Evolutionary conservation across 2,113 vertebrate genomes (phyloP).

Genomic region (Dicaeum eximium): DNA sequence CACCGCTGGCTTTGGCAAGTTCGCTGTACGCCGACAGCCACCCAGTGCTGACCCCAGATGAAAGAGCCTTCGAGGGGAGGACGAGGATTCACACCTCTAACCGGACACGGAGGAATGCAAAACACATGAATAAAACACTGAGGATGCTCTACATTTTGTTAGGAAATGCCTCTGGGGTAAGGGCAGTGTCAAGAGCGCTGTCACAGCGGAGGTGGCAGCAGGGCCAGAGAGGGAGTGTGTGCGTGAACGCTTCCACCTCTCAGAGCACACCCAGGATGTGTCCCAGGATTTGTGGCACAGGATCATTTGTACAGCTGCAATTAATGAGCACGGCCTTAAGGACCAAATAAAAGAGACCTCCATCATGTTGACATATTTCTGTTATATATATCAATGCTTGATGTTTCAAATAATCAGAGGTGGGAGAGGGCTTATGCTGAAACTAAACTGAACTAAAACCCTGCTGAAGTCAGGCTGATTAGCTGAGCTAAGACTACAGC

Average conservation of each 20-base stretch:
- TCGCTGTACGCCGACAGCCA: neutral
- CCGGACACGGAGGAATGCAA: neutral
- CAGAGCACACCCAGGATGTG: neutral
- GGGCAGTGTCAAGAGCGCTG: neutral
- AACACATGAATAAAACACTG: neutral
- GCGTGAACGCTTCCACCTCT: accelerated
- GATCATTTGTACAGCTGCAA: neutral
- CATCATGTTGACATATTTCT: neutral
- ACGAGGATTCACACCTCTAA: neutral
- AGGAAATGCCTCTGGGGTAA: neutral
- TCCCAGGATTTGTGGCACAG: accelerated
- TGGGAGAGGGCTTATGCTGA: neutral
- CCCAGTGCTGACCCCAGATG: neutral
- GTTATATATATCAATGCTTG: neutral
- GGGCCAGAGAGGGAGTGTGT: accelerated
- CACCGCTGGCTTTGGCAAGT: neutral
- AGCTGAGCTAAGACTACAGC: neutral
- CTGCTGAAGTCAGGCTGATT: neutral
- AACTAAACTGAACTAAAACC: neutral
- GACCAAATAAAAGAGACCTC: neutral
- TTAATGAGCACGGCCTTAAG: neutral
- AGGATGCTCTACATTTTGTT: neutral
- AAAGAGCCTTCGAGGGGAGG: neutral
- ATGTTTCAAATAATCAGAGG: neutral
- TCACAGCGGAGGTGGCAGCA: neutral